Conservation (phyloP, 1,140 invertebrate genomes). For the Drosophila equinoxialis region DNA sequence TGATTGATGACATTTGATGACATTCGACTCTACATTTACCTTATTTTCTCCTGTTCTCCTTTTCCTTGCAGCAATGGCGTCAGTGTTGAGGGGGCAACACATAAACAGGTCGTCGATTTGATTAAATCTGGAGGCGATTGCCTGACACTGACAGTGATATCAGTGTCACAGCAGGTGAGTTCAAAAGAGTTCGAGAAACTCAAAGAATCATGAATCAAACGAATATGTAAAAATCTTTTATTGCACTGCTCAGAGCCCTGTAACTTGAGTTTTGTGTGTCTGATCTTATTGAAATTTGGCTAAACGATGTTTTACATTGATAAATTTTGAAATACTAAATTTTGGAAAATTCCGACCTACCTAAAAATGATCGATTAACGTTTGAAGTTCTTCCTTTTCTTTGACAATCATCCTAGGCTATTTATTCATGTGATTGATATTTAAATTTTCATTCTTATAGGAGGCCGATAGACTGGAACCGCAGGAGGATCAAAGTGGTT, state of each 20-base stretch:
- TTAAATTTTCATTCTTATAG: constrained; percentile 80
- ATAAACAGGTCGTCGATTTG: constrained; percentile 99
- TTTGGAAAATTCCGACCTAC: too few relatives aligned
- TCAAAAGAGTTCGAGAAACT: too few relatives aligned
- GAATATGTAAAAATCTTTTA: neutral
- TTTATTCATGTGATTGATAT: neutral
- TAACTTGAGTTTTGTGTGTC: too few relatives aligned
- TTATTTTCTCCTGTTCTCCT: neutral
- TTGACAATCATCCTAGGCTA: too few relatives aligned
- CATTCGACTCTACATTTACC: neutral
- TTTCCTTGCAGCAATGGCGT: constrained; percentile 92
- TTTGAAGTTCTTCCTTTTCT: too few relatives aligned
- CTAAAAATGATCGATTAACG: too few relatives aligned
- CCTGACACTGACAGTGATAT: constrained; percentile 97
- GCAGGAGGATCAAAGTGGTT: constrained; percentile 93
- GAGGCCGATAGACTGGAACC: constrained; percentile 94
- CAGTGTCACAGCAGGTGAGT: constrained; percentile 89
- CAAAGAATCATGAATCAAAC: neutral
- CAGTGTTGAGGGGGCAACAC: constrained; percentile 99
- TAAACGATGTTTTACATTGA: too few relatives aligned
- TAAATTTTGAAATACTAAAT: too few relatives aligned
- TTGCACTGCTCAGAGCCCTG: too few relatives aligned
- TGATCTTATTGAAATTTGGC: too few relatives aligned
- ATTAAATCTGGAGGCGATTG: constrained; percentile 99
- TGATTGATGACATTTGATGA: neutral